A percentile compares a stretch with the other conserved stretches of the same genome.
Conservation (phyloP, 2,888 invertebrate species). For the Ligdia adustata region DNA sequence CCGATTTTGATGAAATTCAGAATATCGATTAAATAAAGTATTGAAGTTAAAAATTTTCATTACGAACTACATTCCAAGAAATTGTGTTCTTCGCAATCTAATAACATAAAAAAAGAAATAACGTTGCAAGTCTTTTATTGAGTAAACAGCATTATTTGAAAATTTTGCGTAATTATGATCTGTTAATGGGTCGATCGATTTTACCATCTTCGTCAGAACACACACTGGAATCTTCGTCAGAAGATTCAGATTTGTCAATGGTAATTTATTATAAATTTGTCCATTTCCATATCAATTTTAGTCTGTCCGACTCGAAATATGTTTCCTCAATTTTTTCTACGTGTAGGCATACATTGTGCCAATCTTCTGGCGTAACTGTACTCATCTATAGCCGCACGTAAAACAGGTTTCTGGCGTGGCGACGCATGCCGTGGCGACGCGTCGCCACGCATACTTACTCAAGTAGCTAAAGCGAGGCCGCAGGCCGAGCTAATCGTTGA, state of each 20-base stretch:
- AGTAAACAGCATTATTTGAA: conserved; percentile 15
- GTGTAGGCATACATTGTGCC: conserved; percentile 19
- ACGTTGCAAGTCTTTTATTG: conserved; percentile 21
- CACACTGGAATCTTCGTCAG: conserved; percentile 10
- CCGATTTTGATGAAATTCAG: not conserved
- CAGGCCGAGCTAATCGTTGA: too few relatives aligned
- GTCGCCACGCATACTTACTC: too few relatives aligned
- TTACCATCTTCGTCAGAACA: conserved; percentile 20
- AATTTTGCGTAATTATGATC: conserved; percentile 26
- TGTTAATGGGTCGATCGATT: conserved; percentile 22
- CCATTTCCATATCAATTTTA: conserved; percentile 16
- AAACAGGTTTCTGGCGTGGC: too few relatives aligned
- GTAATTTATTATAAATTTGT: too few relatives aligned
- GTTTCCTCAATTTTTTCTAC: conserved; percentile 19
- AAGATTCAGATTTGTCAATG: conserved; percentile 21
- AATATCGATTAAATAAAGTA: not conserved
- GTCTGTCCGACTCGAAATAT: conserved; percentile 23
- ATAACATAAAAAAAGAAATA: conserved; percentile 11
- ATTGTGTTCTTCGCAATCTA: not conserved
- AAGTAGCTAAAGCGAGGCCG: too few relatives aligned
- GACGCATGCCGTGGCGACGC: too few relatives aligned
- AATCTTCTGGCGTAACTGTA: conserved; percentile 24
- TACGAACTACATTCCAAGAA: too few relatives aligned
- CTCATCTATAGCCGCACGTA: conserved; percentile 23
- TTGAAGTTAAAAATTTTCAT: too few relatives aligned